Conservation (phyloP, 2,888 invertebrate genomes). For the Cetonia aurata region DNA sequence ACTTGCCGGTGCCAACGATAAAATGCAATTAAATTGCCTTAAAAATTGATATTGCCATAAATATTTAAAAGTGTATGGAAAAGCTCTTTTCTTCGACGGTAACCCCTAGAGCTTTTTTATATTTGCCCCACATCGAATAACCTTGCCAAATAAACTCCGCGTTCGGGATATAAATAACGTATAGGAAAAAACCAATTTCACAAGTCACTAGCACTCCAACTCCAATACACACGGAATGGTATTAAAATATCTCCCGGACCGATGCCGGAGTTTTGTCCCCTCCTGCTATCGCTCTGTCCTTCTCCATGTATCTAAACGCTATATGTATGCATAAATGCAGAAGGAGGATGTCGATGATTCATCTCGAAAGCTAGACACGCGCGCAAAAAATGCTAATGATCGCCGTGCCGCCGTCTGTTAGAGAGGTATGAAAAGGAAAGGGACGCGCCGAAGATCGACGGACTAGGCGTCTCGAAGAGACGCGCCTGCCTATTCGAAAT, state of each 20-base stretch:
- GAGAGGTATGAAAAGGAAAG: too few relatives aligned
- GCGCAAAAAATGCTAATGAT: conserved; percentile 31
- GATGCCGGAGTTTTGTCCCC: neutral
- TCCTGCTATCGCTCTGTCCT: conserved; percentile 4
- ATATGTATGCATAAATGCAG: conserved; percentile 37
- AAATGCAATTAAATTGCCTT: conserved; percentile 34
- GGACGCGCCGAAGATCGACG: too few relatives aligned
- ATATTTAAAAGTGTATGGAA: conserved; percentile 25
- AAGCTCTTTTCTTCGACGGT: neutral
- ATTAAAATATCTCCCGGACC: conserved; percentile 26
- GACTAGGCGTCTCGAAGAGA: neutral
- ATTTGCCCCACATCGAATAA: conserved; percentile 40
- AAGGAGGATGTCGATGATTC: conserved; percentile 33
- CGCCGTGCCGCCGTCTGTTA: neutral
- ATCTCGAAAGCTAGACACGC: conserved; percentile 18
- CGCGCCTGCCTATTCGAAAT: conserved; percentile 30
- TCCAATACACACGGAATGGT: conserved; percentile 33
- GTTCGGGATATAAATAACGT: conserved; percentile 41
- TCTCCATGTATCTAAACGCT: neutral
- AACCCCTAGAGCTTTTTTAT: conserved; percentile 27
- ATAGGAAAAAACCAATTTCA: conserved; percentile 43
- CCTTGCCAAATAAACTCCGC: conserved; percentile 37
- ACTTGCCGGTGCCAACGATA: neutral
- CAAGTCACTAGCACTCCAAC: conserved; percentile 42
- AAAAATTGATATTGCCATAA: conserved; percentile 33